Conservation (phyloP, 2,113 vertebrate genomes). For the Erinaceus europaeus region DNA sequence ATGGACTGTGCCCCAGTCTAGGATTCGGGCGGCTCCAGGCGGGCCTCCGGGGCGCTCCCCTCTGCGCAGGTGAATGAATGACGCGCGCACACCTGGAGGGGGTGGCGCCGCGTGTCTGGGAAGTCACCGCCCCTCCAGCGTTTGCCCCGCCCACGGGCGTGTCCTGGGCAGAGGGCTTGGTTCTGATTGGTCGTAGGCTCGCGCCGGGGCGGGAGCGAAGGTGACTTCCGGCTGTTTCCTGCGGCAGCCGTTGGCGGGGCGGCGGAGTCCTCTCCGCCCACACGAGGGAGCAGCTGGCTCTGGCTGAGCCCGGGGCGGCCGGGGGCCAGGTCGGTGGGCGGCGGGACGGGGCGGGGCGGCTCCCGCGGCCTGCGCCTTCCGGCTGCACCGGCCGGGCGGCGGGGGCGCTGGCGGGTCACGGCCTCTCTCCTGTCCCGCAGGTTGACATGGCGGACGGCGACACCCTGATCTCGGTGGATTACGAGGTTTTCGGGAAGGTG, state of each 20-base stretch:
- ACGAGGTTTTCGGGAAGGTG: constrained; percentile 92
- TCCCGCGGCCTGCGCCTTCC: too few species aligned
- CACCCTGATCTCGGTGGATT: constrained; percentile 90
- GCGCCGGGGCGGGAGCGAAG: neutral
- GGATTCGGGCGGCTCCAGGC: too few species aligned
- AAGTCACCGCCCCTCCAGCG: too few species aligned
- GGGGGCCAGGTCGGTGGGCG: neutral
- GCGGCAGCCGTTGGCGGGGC: constrained; percentile 4
- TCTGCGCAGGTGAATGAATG: too few species aligned
- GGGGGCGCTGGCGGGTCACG: too few species aligned
- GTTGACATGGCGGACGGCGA: constrained; percentile 84
- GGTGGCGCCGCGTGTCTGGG: too few species aligned
- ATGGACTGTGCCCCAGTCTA: too few species aligned
- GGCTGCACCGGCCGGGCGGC: too few species aligned
- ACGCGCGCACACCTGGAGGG: too few species aligned
- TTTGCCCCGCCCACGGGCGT: neutral
- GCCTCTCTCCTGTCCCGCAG: neutral
- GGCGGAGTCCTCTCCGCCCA: neutral
- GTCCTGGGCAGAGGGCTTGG: fast-evolving
- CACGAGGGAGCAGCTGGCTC: neutral
- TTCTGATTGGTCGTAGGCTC: neutral
- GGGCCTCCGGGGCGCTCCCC: too few species aligned
- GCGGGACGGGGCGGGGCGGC: neutral
- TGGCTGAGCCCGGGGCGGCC: fast-evolving
- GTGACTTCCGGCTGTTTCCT: too few species aligned